phyloP scores from a whole-genome alignment of 2,113 vertebrate species.

The Nothoprocta perdicaria region DNA sequence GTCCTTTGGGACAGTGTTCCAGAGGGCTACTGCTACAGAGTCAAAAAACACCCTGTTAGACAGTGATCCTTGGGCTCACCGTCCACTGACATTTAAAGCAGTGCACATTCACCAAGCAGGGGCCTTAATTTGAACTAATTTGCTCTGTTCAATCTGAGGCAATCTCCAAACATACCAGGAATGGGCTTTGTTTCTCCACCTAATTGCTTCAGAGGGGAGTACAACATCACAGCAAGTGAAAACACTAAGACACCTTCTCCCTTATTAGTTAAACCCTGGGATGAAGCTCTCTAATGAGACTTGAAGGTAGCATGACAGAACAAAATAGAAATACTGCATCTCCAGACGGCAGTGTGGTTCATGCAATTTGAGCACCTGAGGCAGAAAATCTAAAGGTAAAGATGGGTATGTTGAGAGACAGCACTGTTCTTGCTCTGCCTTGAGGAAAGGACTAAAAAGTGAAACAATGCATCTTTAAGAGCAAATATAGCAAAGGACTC shows the following conservation, averaged over 20 bases:
- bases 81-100: not conserved
- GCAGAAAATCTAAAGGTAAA: conserved; percentile 38
- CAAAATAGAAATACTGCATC: conserved; percentile 48
- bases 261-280: conserved; percentile 5
- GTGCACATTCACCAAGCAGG: not conserved
- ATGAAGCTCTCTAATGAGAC: not conserved
- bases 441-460: not conserved
- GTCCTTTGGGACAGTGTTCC: not conserved
- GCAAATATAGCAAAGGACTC: not conserved
- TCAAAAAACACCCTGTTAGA: not conserved
- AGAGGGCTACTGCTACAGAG: not conserved
- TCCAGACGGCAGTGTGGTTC: conserved; percentile 68
- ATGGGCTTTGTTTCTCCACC: not conserved
- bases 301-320: conserved; percentile 30
- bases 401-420: not conserved
- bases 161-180: not conserved
- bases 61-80: not conserved
- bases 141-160: not conserved
- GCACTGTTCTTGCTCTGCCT: not conserved
- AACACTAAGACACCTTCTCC: not conserved
- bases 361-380: conserved; percentile 27
- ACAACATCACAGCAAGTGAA: conserved; percentile 2
- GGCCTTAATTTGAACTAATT: not conserved
- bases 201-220: not conserved
- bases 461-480: not conserved